These are phyloP conservation scores for Drosophila sp. DNA, from an alignment of 1,140 invertebrate species.

Conservation along the genomic window DNA sequence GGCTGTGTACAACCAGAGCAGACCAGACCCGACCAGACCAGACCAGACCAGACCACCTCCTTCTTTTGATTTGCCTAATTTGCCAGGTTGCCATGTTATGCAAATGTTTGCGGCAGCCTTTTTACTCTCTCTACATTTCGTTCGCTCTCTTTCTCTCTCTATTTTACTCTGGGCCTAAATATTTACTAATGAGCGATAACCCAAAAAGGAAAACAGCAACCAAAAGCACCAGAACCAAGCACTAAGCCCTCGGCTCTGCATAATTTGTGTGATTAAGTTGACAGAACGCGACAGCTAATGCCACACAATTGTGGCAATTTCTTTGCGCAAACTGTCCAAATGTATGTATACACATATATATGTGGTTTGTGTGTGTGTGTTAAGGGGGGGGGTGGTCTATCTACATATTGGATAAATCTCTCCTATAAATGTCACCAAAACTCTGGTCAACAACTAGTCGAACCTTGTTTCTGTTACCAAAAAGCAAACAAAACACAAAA, in stretches of 20 bases:
- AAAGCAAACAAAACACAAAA: slow-evolving; percentile 51
- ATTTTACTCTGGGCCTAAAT: slow-evolving; percentile 45
- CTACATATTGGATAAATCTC: slow-evolving; percentile 8
- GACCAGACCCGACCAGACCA: too few relatives aligned
- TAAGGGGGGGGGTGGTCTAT: not conserved
- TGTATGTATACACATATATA: slow-evolving; percentile 33
- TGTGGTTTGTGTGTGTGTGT: not conserved
- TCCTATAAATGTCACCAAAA: slow-evolving; percentile 1
- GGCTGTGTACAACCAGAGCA: not conserved
- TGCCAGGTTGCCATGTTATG: slow-evolving; percentile 69
- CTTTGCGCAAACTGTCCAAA: slow-evolving; percentile 61
- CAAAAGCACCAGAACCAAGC: not conserved
- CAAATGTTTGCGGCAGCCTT: slow-evolving; percentile 48
- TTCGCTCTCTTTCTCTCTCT: slow-evolving; percentile 12
- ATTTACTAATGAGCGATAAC: slow-evolving; percentile 76
- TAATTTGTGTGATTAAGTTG: slow-evolving; percentile 65
- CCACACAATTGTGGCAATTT: slow-evolving; percentile 64
- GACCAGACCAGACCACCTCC: not conserved
- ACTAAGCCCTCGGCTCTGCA: slow-evolving; percentile 40
- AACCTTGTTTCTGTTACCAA: slow-evolving; percentile 17
- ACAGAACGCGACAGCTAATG: slow-evolving; percentile 59
- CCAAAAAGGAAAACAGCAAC: slow-evolving; percentile 49
- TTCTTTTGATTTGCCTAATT: slow-evolving; percentile 71
- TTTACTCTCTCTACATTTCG: not conserved
- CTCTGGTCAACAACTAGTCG: slow-evolving; percentile 12